Base-by-base conservation (phyloP, 2,888 invertebrate genomes). In the Thysanoteuthis rhombus region DNA sequence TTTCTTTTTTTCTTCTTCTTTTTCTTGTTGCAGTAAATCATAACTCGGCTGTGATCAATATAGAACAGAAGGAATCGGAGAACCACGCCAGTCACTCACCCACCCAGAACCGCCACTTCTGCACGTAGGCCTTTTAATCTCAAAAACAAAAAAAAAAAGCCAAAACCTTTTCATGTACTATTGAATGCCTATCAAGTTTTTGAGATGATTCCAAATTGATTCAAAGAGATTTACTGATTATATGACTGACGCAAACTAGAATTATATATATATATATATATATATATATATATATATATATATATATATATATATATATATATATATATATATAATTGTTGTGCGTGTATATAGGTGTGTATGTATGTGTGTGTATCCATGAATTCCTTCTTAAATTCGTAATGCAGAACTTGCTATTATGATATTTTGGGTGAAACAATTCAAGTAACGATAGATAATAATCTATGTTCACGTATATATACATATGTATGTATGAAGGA, bases 141-240 rank as follows among this genome's bases (percentile, higher is more conserved):
- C 12, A 75, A 75, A 75, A 75, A 16, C 75, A n/a, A n/a, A n/a
- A n/a, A n/a, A 75, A 75, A 75, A n/a, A 58, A 28, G 75, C n/a
- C 10, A n/a, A 32, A n/a, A 3, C n/a, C 75, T 1, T 75, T 75
- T 75, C 75, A n/a, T 75, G n/a, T 75, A 12, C 12, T n/a, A n/a
- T 75, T 75, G 16, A 75, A 75, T 10, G n/a, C n/a, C 3, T n/a
- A n/a, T n/a, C 75, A 75, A n/a, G n/a, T n/a, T 75, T 75, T 75
- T 75, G 75, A 75, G 75, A 75, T 10, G 19, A 75, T 75, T 75
- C 75, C 75, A 75, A 75, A 75, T 75, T n/a, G n/a, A 75, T 75
- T 75, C 75, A 75, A n/a, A 75, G 75, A 75, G 75, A 75, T 75
- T n/a, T n/a, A n/a, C n/a, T n/a, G 75, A 75, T 75, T 75, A 75